These are phyloP conservation scores for Leucophenga maculata DNA, from an alignment of 2,888 invertebrate genomes.

Conservation along the genomic window DNA sequence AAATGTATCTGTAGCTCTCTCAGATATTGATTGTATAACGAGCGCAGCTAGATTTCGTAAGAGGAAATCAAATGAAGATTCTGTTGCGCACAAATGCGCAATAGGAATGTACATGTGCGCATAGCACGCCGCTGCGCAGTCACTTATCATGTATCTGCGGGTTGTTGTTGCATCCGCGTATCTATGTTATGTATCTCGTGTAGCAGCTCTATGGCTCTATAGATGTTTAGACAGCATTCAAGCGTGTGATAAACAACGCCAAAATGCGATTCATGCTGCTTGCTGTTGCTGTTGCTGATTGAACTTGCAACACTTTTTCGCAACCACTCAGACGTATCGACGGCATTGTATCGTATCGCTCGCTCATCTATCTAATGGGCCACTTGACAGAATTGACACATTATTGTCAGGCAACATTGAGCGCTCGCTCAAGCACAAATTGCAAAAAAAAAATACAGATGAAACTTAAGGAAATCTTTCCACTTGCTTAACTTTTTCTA, in stretches of 20 bases:
- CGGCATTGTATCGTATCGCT: conserved; percentile 1
- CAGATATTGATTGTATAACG: conserved; percentile 3
- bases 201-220: neutral
- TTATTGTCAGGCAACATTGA: conserved; percentile 61
- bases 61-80: conserved; percentile 49
- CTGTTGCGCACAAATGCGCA: conserved; percentile 57
- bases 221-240: conserved; percentile 55
- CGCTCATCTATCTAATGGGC: conserved; percentile 52
- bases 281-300: conserved; percentile 16
- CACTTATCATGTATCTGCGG: conserved; percentile 12
- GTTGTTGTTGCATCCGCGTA: conserved; percentile 13
- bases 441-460: conserved; percentile 3
- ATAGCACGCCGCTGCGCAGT: conserved; percentile 5
- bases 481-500: conserved; percentile 56
- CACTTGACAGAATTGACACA: conserved; percentile 65
- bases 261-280: conserved; percentile 41
- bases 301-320: conserved; percentile 5
- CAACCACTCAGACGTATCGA: neutral
- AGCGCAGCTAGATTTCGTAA: conserved; percentile 54
- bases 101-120: conserved; percentile 45
- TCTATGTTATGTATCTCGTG: conserved; percentile 2
- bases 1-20: neutral
- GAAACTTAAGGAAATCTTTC: conserved; percentile 40
- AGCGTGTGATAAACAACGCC: conserved; percentile 61
- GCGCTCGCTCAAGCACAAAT: conserved; percentile 27